Base-by-base conservation (phyloP, 2,113 vertebrate species). In the Chaetodon auriga region DNA sequence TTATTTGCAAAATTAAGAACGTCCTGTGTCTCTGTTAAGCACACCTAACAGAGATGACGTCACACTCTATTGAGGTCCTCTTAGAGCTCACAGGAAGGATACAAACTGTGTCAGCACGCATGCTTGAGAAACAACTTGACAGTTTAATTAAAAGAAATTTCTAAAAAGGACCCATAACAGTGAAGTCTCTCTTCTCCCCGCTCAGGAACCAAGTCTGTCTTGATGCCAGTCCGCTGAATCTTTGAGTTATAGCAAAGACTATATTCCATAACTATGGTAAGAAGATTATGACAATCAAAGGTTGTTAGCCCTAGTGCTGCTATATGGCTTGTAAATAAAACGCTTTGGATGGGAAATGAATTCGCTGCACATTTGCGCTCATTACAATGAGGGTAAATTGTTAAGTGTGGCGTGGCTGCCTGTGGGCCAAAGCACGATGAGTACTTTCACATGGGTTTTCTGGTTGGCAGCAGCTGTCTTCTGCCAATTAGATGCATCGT, bases 391-490 rank as follows among this genome's bases (percentile, higher is more conserved):
- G 58, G 86, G 58, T 74, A 90, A 90, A 90, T 91, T 93, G 92
- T 91, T 83, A 87, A 93, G 90, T 83, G 92, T 91, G 86, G 82
- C 82, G 57, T 92, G 83, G 88, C 71, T 85, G 92, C 92, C 93
- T 87, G 21, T 75, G 68, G 92, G 89, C 82, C 75, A 82, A 51
- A 85, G 83, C 79, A 81, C 63, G 55, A 90, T 75, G 79, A 85
- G 78, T 43, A 84, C 88, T 82, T 92, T 92, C 86, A 89, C 88
- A 89, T 92, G 81, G 62, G 62, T 65, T 86, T 92, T 93, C 91
- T 90, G 92, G 90, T 91, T 89, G 91, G 86, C 82, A 90, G 92
- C 91, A 93, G 93, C 89, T 92, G 93, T 90, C 85, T 91, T 90
- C 89, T 92, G 90, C 91, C 94, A 94, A 94, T 93, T 94, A 93